Percentiles rank a stretch among this genome's conserved stretches.
Evolutionary conservation across 2,888 invertebrate genomes (phyloP).

Genomic region (Sphaeridia pumilis): DNA sequence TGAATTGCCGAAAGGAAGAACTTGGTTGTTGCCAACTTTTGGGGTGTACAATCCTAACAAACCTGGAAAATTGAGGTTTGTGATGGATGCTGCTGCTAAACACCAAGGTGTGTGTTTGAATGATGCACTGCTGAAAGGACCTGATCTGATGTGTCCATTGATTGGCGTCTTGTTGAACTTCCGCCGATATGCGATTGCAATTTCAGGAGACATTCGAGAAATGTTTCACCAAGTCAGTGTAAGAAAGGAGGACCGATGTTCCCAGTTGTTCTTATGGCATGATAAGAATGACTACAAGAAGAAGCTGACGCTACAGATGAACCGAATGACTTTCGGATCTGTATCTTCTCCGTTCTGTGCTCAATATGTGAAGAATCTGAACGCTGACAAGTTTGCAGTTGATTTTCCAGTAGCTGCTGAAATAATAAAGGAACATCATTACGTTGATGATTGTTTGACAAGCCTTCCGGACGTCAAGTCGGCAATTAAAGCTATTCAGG

Average conservation of each 20-base stretch:
- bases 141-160: conserved; percentile 16
- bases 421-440: conserved; percentile 15
- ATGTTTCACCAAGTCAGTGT: conserved; percentile 22
- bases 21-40: conserved; percentile 25
- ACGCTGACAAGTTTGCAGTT: conserved; percentile 13
- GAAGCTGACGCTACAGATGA: conserved; percentile 13
- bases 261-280: conserved; percentile 23
- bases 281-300: conserved; percentile 6
- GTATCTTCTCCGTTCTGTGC: conserved; percentile 16
- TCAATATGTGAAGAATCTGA: conserved; percentile 14
- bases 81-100: conserved; percentile 22
- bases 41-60: conserved; percentile 13
- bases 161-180: conserved; percentile 16
- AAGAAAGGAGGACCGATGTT: conserved; percentile 5
- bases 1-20: not conserved
- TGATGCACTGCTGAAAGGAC: conserved; percentile 16
- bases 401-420: conserved; percentile 18
- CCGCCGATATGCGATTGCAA: conserved; percentile 14
- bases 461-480: conserved; percentile 8
- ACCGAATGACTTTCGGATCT: conserved; percentile 18
- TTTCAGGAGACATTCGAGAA: conserved; percentile 21
- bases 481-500: conserved; percentile 12
- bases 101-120: conserved; percentile 12
- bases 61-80: conserved; percentile 20
- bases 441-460: conserved; percentile 21